Percentiles rank a stretch among this genome's conserved stretches.
Evolutionary conservation across 2,888 invertebrate genomes (phyloP).

Genomic region (Sipha maydis): DNA sequence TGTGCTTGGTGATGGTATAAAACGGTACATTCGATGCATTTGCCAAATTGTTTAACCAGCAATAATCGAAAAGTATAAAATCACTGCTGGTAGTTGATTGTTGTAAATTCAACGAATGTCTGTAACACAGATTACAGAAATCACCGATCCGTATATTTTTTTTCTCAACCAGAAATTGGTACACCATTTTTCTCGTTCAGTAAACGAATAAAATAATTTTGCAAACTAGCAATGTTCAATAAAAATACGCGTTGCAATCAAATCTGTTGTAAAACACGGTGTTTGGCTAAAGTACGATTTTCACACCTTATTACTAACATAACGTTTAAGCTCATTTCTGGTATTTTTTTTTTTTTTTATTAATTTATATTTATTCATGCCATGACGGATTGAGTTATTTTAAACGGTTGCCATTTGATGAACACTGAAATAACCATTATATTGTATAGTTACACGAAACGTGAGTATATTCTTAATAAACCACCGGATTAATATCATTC

Average conservation of each 20-base stretch:
- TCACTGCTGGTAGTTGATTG: background rate
- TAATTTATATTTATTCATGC: slow-evolving; percentile 35
- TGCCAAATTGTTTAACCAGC: background rate
- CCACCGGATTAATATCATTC: background rate
- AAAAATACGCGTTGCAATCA: background rate
- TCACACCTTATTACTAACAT: slow-evolving; percentile 8
- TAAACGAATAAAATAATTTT: background rate
- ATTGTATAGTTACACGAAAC: too few species aligned
- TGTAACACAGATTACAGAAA: background rate
- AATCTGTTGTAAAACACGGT: background rate
- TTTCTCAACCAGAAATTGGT: background rate
- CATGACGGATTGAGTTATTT: slow-evolving; percentile 51
- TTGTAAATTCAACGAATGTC: background rate
- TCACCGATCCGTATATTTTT: background rate
- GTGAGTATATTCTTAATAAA: background rate
- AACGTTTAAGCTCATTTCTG: background rate
- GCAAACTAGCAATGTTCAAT: too few species aligned
- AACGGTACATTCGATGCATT: background rate
- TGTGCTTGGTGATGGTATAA: background rate
- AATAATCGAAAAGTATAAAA: background rate
- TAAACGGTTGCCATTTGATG: slow-evolving; percentile 35
- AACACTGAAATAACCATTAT: slow-evolving; percentile 22
- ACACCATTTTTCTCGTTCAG: background rate
- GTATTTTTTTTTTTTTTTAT: slow-evolving; percentile 6
- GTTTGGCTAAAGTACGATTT: slow-evolving; percentile 4